Base-by-base conservation (phyloP, 1,140 invertebrate species). In the Orussus abietinus region DNA sequence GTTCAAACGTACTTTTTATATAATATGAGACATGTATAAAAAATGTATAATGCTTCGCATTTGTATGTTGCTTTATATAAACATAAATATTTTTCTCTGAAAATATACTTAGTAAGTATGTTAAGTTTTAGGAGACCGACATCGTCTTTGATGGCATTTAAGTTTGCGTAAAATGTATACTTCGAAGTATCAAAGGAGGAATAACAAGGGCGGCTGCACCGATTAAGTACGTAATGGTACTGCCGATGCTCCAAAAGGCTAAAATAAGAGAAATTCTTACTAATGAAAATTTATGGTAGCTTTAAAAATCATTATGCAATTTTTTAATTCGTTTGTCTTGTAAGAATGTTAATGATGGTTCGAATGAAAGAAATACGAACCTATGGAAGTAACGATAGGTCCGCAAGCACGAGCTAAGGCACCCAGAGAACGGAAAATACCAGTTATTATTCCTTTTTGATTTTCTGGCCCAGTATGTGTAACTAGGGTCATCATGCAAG, bases 401-500 rank as follows among this genome's bases (percentile, higher is more conserved):
- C 95, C 95, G 20, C 92, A 63, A n/a, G 91, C 92, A 53, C 95
- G 75, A 17, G 94, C 93, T 12, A 98, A 74, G 6, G 94, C 90
- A 11, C 95, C 95, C 11, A 98, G 73, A 1, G 94, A 97, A 49
- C 96, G 75, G 62, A 97, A 93, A 48, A 92, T 90, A 4, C 96
- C 96, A 52, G 96, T 83, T 40, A 95, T 85, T 5, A 85, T 84
- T 12, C 96, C 96, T 64, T 96, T 96, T 61, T 96, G 88, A 60
- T 86, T 82, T 38, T 78, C 79, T 13, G 84, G 78, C 4, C 92
- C 90, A 68, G 87, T 84, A 42, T 82, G 77, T 4, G 92, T 92
- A 1, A 92, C 90, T 61, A 95, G 68, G 7, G 92, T 90, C 48
- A 89, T 96, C 62, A 97, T 77, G 65, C 92, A 96, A 14, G 94